Evolutionary conservation across 2,113 vertebrate genomes (phyloP).

Genomic region (Phyllopteryx taeniolatus): DNA sequence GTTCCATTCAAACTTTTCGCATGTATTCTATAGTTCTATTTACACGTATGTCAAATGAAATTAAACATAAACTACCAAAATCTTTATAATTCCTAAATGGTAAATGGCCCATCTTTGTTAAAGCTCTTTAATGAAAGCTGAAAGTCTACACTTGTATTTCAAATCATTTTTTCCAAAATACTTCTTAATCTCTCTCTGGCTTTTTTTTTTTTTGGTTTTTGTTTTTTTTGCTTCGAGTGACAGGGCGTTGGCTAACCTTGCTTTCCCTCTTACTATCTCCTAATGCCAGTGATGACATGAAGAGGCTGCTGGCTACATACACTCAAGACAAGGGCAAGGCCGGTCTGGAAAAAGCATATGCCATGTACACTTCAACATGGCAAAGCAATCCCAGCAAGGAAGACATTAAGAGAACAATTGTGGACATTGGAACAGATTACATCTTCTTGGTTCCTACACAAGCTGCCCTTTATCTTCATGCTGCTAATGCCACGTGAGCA

Average conservation of each 20-base stretch:
- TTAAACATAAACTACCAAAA: too few relatives aligned
- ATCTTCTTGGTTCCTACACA: constrained; percentile 87
- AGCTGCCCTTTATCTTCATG: constrained; percentile 78
- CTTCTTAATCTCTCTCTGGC: too few relatives aligned
- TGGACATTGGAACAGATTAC: constrained; percentile 80
- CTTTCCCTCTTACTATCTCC: neutral
- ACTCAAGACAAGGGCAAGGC: constrained; percentile 68
- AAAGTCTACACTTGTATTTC: too few relatives aligned
- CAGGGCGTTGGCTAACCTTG: neutral
- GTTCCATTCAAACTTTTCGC: too few relatives aligned
- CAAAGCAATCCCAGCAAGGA: constrained; percentile 57
- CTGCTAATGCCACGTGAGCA: constrained; percentile 77
- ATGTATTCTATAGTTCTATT: too few relatives aligned
- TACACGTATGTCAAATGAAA: too few relatives aligned
- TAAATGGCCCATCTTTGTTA: too few relatives aligned
- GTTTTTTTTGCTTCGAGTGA: neutral
- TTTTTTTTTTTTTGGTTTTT: too few relatives aligned
- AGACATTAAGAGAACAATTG: constrained; percentile 80
- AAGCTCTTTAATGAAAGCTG: too few relatives aligned
- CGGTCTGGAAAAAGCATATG: constrained; percentile 63
- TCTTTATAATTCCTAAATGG: too few relatives aligned
- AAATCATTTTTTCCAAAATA: too few relatives aligned
- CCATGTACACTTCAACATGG: constrained; percentile 78
- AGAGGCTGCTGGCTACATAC: constrained; percentile 67
- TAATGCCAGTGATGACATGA: constrained; percentile 70